A percentile compares a stretch with the other conserved stretches of the same genome.
Conservation (phyloP, 2,113 vertebrate genomes). For the Montifringilla adamsi region DNA sequence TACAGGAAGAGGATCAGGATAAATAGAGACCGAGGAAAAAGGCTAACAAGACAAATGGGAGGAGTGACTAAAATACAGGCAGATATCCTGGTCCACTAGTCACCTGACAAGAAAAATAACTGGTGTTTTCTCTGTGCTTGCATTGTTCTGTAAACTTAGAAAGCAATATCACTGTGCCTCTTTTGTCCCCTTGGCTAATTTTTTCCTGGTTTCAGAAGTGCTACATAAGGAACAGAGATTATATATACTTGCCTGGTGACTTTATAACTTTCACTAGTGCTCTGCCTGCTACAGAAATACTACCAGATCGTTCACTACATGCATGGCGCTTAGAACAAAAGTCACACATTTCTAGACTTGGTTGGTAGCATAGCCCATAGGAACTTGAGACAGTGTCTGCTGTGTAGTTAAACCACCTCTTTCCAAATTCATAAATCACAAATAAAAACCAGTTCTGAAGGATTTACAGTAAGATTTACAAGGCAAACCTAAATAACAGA, state of each 20-base stretch:
- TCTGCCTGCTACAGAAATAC: neutral
- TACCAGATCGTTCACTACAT: neutral
- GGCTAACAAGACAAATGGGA: neutral
- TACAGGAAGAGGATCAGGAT: neutral
- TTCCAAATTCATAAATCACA: neutral
- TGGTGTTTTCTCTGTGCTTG: neutral
- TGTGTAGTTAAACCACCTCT: neutral
- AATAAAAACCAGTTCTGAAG: conserved; percentile 1
- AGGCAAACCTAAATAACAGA: neutral
- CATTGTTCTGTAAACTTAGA: neutral
- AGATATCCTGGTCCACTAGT: neutral
- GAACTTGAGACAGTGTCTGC: neutral
- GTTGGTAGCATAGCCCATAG: neutral
- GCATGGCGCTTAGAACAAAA: neutral
- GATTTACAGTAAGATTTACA: neutral
- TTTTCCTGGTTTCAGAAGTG: neutral
- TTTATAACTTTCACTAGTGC: neutral
- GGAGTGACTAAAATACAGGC: neutral
- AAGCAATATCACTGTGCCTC: neutral
- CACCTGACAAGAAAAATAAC: neutral
- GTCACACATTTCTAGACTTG: neutral
- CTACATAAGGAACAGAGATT: neutral
- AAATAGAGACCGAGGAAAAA: neutral
- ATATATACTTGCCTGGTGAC: neutral
- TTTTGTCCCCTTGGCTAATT: neutral